Evolutionary conservation across 64 coral and sea anemone genomes (phyloP), one percentile per base, ranked within the genome.

Genomic region (Stylophora pistillata): DNA sequence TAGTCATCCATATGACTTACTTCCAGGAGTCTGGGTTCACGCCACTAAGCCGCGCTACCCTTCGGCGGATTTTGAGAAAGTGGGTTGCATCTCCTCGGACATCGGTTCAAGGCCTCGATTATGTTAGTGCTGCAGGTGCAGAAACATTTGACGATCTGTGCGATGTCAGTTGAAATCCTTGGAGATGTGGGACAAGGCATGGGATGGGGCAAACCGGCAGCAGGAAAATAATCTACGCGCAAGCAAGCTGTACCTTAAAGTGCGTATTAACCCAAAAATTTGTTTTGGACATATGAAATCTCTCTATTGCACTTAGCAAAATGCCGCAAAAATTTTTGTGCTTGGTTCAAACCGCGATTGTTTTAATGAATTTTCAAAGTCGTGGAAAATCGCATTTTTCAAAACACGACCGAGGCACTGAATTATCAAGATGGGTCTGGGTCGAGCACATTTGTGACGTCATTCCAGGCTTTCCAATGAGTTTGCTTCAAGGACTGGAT

Each of bases 211-310:
- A 88, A 88, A 54, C n/a, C n/a, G n/a, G n/a, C 30, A 41, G 58
- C 85, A 76, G 58, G 28, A 87, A 23, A 58, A 74, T 57, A 57
- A 58, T 37, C 85, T 87, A 41, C 72, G 86, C 32, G 71, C 71
- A 75, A 76, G 86, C 56, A 87, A 87, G 86, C 53, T 54, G 58
- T 87, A 87, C 73, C 86, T 87, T 58, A n/a, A n/a, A n/a, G n/a
- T n/a, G n/a, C n/a, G n/a, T n/a, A n/a, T n/a, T n/a, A n/a, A n/a
- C n/a, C n/a, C n/a, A n/a, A n/a, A n/a, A n/a, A n/a, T n/a, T n/a
- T n/a, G n/a, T n/a, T n/a, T n/a, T n/a, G n/a, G n/a, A n/a, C n/a
- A n/a, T n/a, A n/a, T n/a, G n/a, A n/a, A n/a, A n/a, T n/a, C n/a
- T n/a, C n/a, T n/a, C n/a, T n/a, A n/a, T n/a, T n/a, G n/a, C n/a